These are phyloP conservation scores for Megaceryle alcyon DNA, from an alignment of 2,797 vertebrate species.

Conservation along the genomic window DNA sequence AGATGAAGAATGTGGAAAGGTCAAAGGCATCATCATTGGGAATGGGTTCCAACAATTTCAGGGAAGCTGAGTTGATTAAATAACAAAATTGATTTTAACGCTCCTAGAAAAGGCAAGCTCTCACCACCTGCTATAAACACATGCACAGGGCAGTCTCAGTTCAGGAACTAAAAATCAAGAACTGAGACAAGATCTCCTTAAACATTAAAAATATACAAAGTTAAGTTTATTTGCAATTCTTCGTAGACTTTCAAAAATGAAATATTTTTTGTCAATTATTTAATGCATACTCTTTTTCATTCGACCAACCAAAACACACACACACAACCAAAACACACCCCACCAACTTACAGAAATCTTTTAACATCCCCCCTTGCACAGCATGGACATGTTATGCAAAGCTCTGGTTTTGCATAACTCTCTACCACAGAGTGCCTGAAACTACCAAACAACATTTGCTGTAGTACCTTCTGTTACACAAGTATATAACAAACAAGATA, in stretches of 20 bases:
- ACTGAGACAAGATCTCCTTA: background rate
- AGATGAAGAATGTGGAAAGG: background rate
- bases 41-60: background rate
- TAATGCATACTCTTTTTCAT: background rate
- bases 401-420: background rate
- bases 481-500: background rate
- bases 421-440: background rate
- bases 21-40: background rate
- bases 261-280: background rate
- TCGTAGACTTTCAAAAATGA: background rate
- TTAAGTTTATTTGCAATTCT: background rate
- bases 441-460: background rate
- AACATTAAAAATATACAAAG: background rate
- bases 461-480: background rate
- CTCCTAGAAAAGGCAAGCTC: background rate
- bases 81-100: background rate
- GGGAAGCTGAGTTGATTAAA: background rate
- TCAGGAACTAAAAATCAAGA: background rate
- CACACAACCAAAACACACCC: no score
- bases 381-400: background rate
- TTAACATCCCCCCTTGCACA: no score
- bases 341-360: no score
- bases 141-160: background rate
- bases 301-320: background rate
- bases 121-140: background rate